These are phyloP conservation scores for Muscicapa striata DNA, from an alignment of 2,797 vertebrate genomes.

Conservation along the genomic window DNA sequence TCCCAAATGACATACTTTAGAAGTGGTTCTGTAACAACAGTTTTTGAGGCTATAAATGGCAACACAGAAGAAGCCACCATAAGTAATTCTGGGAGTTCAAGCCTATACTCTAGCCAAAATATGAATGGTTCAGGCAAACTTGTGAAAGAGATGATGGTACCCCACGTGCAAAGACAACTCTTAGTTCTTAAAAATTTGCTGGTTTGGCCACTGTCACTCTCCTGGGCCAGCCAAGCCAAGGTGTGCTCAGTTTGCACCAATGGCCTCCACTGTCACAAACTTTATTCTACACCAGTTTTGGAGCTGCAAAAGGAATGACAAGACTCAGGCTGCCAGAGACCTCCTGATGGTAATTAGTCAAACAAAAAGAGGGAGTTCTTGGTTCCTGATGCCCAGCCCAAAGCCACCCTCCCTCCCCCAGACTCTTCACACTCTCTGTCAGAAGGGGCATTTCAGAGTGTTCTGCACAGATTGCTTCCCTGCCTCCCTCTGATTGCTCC, in stretches of 20 bases:
- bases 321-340: neutral
- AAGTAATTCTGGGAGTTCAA: neutral
- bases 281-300: neutral
- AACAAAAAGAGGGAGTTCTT: neutral
- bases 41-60: neutral
- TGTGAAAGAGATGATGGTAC: neutral
- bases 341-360: neutral
- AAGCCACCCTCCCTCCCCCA: neutral
- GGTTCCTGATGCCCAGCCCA: neutral
- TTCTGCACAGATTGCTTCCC: neutral
- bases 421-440: neutral
- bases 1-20: neutral
- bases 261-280: rapidly evolving
- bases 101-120: neutral
- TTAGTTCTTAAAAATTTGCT: neutral
- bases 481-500: neutral
- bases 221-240: neutral
- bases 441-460: neutral
- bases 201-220: neutral
- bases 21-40: neutral
- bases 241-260: rapidly evolving
- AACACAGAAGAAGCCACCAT: neutral
- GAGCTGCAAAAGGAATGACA: neutral
- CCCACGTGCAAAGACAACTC: neutral
- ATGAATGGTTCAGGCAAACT: neutral